Percentiles rank a stretch among this genome's conserved stretches.
Conservation (phyloP, 2,797 vertebrate species). For the Sebastes matsubarae region DNA sequence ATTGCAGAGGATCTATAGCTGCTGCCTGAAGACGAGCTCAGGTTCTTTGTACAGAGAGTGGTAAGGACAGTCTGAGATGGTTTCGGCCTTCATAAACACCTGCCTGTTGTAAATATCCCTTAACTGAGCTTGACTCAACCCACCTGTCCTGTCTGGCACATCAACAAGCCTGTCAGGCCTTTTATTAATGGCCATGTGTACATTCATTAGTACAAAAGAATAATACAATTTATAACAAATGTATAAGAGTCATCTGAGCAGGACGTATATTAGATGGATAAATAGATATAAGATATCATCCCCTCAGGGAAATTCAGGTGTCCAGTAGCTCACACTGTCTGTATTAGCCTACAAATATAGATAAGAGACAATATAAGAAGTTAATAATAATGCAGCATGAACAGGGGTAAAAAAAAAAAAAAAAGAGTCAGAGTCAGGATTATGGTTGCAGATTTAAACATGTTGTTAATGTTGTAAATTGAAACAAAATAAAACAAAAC, state of each 20-base stretch:
- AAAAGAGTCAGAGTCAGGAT: too few relatives aligned
- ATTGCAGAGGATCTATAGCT: slow-evolving; percentile 14
- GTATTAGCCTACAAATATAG: background rate
- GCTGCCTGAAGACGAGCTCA: background rate
- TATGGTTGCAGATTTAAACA: too few relatives aligned
- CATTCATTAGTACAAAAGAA: background rate
- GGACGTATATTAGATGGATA: background rate
- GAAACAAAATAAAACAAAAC: too few relatives aligned
- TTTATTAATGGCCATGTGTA: background rate
- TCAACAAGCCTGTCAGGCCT: background rate
- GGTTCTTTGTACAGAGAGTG: background rate
- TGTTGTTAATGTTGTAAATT: fast-evolving
- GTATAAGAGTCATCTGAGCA: background rate
- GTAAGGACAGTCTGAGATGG: background rate
- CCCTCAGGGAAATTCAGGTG: too few relatives aligned
- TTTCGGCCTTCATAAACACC: slow-evolving; percentile 6
- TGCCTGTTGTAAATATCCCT: slow-evolving; percentile 27
- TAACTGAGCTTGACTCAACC: background rate
- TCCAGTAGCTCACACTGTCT: fast-evolving
- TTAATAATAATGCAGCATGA: fast-evolving
- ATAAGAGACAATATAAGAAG: background rate
- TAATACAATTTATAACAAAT: background rate
- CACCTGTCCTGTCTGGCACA: background rate
- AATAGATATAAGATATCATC: background rate
- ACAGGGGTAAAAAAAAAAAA: too few relatives aligned